Evolutionary conservation across 1,140 invertebrate species (phyloP).

Genomic region (Paracyclopina nana): DNA sequence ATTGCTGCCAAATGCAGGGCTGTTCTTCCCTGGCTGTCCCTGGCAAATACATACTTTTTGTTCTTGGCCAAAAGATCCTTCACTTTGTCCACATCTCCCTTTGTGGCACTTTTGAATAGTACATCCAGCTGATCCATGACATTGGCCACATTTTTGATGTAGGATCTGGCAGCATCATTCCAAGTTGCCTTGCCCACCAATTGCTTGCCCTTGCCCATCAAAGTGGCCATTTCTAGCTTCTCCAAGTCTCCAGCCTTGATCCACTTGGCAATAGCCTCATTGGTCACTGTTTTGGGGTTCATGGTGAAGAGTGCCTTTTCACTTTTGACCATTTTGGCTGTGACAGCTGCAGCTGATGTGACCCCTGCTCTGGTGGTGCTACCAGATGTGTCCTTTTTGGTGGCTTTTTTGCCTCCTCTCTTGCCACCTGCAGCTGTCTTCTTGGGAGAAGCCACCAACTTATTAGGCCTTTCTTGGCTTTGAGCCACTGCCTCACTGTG

Average conservation of each 20-base stretch:
- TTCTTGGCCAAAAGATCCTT: conserved; percentile 17
- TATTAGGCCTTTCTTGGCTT: too few species aligned
- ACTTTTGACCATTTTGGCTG: background rate
- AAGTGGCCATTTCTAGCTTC: conserved; percentile 28
- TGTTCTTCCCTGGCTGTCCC: conserved; percentile 17
- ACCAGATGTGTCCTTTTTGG: background rate
- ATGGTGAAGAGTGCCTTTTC: too few species aligned
- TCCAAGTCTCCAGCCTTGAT: conserved; percentile 27
- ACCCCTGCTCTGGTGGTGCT: too few species aligned
- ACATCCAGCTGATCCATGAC: conserved; percentile 23
- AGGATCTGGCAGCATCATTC: conserved; percentile 26
- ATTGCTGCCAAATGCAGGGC: conserved; percentile 20
- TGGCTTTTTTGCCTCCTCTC: too few species aligned
- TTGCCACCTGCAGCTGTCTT: background rate
- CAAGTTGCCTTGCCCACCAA: conserved; percentile 28
- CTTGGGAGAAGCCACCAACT: background rate
- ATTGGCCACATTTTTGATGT: conserved; percentile 21
- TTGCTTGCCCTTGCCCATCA: conserved; percentile 29
- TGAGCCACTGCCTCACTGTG: too few species aligned
- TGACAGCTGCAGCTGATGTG: background rate
- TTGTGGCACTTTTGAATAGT: conserved; percentile 20
- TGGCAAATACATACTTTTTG: conserved; percentile 15
- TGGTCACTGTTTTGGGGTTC: too few species aligned
- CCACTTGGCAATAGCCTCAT: conserved; percentile 21
- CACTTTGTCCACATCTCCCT: conserved; percentile 18